Evolutionary conservation across 2,113 vertebrate genomes (phyloP), one percentile per base, ranked within the genome.

Genomic region (Perca flavescens): DNA sequence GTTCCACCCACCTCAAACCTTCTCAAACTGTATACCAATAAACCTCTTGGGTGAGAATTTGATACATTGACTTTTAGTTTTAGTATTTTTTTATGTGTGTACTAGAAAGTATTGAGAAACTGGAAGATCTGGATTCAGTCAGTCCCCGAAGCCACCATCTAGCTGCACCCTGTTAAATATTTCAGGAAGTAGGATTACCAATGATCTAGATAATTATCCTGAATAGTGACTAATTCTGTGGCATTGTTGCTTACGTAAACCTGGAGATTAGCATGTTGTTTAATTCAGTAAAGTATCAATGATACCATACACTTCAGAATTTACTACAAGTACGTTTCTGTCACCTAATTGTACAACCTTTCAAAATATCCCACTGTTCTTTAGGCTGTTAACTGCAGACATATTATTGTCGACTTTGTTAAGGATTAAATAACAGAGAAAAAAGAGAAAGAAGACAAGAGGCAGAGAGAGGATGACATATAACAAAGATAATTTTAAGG

Each of bases 131-230:
- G 34, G 34, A n/a, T 54, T 13, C 15, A 22, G 64, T 61, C 22
- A 9, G 5, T 9, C 21, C 3, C 25, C 9, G 19, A 25, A 16
- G 19, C 4, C 13, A 12, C 19, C 19, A 52, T 21, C 25, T 2
- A 49, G 56, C 16, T 57, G 13, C 60, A 57, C 6, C 77, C 31
- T 64, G 47, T 25, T 72, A 36, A 56, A 57, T 36, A 73, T 12
- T 19, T 47, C 17, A 36, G 10, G 12, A 25, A 57, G 14, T 7
- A 14, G 60, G 5, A 73, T 80, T 43, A 54, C 11, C 7, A 28
- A 6, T 31, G 4, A 46, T 21, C 34, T 56, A 28, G 58, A 22
- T 36, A 40, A 52, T 50, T 54, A 46, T 58, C 69, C 36, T 43
- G 21, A 54, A 22, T 22, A 47, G 11, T 64, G 60, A 71, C 17